Percentiles rank a stretch among this genome's conserved stretches.
phyloP scores from a whole-genome alignment of 2,888 invertebrate species.

The Phragmatobia fuliginosa region DNA sequence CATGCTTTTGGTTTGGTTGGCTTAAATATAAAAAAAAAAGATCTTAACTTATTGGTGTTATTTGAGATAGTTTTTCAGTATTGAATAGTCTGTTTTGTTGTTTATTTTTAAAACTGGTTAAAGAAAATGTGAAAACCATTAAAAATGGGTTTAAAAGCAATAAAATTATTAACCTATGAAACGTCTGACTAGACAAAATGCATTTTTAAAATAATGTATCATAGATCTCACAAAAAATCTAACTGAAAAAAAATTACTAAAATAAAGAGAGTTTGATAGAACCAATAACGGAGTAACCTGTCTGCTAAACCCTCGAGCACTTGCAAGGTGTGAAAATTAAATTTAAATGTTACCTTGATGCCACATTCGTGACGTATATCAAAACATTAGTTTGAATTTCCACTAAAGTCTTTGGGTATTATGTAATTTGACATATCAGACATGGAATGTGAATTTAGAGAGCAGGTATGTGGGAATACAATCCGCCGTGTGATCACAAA shows the following conservation, averaged over 20 bases:
- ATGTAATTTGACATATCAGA: conserved; percentile 36
- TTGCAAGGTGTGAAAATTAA: not conserved
- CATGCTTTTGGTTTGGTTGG: too few species aligned
- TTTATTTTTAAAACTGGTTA: not conserved
- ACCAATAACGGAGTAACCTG: not conserved
- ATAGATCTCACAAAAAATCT: not conserved
- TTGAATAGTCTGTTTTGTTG: too few species aligned
- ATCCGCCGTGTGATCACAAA: conserved; percentile 17
- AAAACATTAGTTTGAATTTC: conserved; percentile 18
- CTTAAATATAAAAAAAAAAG: too few species aligned
- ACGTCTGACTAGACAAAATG: too few species aligned
- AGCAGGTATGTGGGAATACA: conserved; percentile 40
- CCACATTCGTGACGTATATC: not conserved
- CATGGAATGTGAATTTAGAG: conserved; percentile 51
- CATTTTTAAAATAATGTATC: too few species aligned
- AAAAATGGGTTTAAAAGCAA: too few species aligned
- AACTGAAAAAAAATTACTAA: not conserved
- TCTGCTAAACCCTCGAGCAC: not conserved
- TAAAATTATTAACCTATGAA: too few species aligned
- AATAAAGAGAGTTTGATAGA: not conserved
- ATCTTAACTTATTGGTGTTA: too few species aligned
- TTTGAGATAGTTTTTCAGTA: too few species aligned
- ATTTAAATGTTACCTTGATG: not conserved
- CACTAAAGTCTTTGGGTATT: conserved; percentile 13
- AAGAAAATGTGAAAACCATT: not conserved